Percentiles rank a stretch among this genome's conserved stretches.
These are phyloP conservation scores for Pelusios castaneus DNA, from an alignment of 2,113 vertebrate species.

Conservation along the genomic window DNA sequence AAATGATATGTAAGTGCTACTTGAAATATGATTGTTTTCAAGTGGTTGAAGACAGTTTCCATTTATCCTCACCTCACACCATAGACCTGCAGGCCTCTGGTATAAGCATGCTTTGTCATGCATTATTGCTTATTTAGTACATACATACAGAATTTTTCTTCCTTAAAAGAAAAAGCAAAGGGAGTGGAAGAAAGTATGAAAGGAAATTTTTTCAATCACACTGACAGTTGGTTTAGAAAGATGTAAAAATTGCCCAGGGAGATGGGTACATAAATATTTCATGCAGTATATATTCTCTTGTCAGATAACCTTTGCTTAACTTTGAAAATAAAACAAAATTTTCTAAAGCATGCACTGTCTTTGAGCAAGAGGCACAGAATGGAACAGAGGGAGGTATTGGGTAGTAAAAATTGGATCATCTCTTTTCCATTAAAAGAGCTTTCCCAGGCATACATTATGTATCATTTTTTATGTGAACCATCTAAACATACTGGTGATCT, in stretches of 20 bases:
- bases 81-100: not conserved
- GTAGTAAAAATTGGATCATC: not conserved
- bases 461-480: not conserved
- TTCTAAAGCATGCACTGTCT: not conserved
- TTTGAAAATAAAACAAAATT: slow-evolving; percentile 12
- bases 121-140: not conserved
- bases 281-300: not conserved
- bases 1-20: not conserved
- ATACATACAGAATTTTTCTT: not conserved
- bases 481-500: not conserved
- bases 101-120: not conserved
- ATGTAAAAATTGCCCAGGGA: not conserved
- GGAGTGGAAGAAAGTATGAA: not conserved
- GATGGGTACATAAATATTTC: not conserved
- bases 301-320: not conserved
- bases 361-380: accelerated
- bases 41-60: not conserved
- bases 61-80: not conserved
- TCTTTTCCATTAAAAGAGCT: not conserved
- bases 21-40: not conserved
- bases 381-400: not conserved
- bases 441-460: not conserved
- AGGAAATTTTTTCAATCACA: not conserved
- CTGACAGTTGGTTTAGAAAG: not conserved
- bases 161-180: not conserved